Evolutionary conservation across 1,140 invertebrate species (phyloP), one percentile per base, ranked within the genome.

Genomic region (Musca vetustissima): DNA sequence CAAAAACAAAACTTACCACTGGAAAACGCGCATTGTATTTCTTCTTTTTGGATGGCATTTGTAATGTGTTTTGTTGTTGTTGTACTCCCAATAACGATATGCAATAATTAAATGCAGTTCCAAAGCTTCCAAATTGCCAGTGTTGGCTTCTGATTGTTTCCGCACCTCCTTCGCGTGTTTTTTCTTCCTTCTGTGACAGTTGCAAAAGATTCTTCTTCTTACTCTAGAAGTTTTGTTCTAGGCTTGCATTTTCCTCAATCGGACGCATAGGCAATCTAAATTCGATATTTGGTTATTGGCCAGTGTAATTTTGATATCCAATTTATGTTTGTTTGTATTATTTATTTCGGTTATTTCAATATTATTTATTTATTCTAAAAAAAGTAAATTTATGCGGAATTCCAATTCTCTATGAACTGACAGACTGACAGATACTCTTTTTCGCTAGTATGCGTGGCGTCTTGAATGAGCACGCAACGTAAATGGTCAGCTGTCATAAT

Each of bases 21-120:
- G 95, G 95, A 86, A 98, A 98, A 82, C 95, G 89, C 19, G 94
- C 93, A 85, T 96, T 97, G 82, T 96, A 97, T 89, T 96, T 96
- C 88, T 95, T 96, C 88, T 97, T 97, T 84, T 97, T 98, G 73
- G 92, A 95, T 21, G 95, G 95, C 95, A 98, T 97, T 83, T 49
- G 67, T 14, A 32, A 36, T 36, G 52, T 50, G 9, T 21, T 65
- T 25, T 25, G 15, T 43, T 9, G 6, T 13, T 4, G 36, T 8
- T 3, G 3, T 28, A 8, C 28, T 28, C 28, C 8, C 28, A 28
- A 3, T 2, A 43, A 43, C 36, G 11, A 43, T 43, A 43, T 43
- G 6, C 36, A 43, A 32, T 32, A 9, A 9, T 3, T 9, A 32
- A 43, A 43, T 43, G 11, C 36, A 13, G 1, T 11, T 43, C 36